phyloP scores from a whole-genome alignment of 2,888 invertebrate genomes.

The Prenolepis imparis region DNA sequence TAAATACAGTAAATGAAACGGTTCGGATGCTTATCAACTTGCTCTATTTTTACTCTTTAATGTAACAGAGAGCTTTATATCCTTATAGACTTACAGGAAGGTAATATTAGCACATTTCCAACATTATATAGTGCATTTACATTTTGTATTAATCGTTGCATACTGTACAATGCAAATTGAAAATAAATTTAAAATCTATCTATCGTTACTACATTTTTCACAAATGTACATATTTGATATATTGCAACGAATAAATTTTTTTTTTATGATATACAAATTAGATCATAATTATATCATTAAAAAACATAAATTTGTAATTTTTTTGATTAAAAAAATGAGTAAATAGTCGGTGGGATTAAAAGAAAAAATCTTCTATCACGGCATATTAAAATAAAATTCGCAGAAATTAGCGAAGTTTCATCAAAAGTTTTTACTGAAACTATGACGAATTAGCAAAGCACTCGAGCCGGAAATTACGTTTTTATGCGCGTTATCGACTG shows the following conservation, averaged over 20 bases:
- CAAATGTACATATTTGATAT: neutral
- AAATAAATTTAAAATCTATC: constrained; percentile 14
- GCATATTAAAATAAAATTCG: neutral
- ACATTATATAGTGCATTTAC: neutral
- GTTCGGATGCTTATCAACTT: neutral
- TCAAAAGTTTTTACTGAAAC: neutral
- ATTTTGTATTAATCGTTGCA: neutral
- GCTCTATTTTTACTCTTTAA: neutral
- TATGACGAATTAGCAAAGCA: constrained; percentile 18
- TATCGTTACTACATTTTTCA: neutral
- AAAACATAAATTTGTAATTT: neutral
- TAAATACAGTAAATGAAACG: neutral
- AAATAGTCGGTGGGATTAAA: neutral
- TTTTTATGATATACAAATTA: neutral
- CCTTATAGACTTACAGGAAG: neutral
- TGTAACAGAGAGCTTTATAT: neutral
- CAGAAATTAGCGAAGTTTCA: neutral
- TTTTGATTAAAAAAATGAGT: neutral
- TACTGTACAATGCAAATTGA: neutral
- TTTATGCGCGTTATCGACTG: constrained; percentile 45
- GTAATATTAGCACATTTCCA: neutral
- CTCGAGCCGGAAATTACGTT: constrained; percentile 22
- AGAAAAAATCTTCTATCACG: neutral
- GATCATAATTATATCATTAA: neutral
- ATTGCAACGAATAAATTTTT: neutral